These are phyloP conservation scores for Rhadina sibilatrix DNA, from an alignment of 2,113 vertebrate species.

Conservation along the genomic window DNA sequence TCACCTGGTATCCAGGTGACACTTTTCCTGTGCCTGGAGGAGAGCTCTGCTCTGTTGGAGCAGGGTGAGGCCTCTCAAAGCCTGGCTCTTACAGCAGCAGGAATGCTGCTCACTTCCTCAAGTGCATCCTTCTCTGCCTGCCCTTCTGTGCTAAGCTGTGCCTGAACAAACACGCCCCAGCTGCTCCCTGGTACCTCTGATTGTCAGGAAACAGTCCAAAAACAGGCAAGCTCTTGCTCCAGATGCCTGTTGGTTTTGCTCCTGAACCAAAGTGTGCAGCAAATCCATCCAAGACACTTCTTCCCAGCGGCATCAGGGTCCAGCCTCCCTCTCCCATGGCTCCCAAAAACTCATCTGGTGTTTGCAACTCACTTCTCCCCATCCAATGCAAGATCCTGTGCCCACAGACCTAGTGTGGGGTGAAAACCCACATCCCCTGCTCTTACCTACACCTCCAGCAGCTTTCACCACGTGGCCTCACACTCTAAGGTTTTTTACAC, in stretches of 20 bases:
- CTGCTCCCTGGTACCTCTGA: not conserved
- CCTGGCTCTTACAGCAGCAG: not conserved
- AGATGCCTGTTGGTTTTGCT: not conserved
- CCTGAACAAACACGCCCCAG: not conserved
- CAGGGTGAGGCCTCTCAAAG: fast-evolving
- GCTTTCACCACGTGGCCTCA: fast-evolving
- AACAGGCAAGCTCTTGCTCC: not conserved
- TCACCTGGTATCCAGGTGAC: not conserved
- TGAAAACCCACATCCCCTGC: fast-evolving
- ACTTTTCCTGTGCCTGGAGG: fast-evolving
- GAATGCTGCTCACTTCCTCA: not conserved
- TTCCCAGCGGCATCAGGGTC: not conserved
- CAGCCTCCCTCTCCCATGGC: not conserved
- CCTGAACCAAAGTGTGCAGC: not conserved
- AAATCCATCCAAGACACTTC: not conserved
- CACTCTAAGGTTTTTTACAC: fast-evolving
- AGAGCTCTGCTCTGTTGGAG: not conserved
- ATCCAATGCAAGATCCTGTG: not conserved
- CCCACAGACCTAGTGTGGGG: not conserved
- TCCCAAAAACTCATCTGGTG: fast-evolving
- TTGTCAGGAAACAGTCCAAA: not conserved
- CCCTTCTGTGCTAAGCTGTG: not conserved
- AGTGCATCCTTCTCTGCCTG: not conserved
- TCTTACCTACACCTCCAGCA: not conserved
- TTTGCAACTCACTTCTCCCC: not conserved